phyloP scores from a whole-genome alignment of 2,113 vertebrate species.

The Rhombomys opimus region DNA sequence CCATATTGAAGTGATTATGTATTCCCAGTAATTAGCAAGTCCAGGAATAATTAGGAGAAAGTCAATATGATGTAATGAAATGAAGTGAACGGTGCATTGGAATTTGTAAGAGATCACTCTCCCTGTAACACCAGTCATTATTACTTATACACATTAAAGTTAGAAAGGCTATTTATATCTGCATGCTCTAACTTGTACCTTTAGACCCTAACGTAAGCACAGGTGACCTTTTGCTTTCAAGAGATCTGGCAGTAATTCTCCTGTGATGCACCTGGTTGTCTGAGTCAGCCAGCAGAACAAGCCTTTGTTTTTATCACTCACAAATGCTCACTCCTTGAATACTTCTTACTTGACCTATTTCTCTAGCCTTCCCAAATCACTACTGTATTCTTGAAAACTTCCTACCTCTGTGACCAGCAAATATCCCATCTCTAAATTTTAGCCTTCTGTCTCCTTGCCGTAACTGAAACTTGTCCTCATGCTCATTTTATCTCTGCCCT shows the following conservation, averaged over 20 bases:
- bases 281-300: neutral
- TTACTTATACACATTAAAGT: neutral
- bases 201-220: constrained; percentile 17
- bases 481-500: neutral
- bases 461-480: neutral
- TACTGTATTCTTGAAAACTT: neutral
- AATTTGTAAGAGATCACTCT: neutral
- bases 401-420: neutral
- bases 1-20: constrained; percentile 3
- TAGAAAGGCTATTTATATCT: constrained; percentile 9
- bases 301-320: constrained; percentile 22
- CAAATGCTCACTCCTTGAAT: neutral
- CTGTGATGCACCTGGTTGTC: neutral
- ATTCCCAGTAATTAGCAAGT: constrained; percentile 33
- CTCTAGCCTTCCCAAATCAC: neutral
- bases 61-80: neutral
- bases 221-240: neutral
- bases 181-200: neutral
- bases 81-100: constrained; percentile 7
- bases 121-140: neutral
- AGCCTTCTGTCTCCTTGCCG: neutral
- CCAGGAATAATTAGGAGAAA: constrained; percentile 40
- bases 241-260: constrained; percentile 10
- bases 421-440: neutral
- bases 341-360: constrained; percentile 1